A percentile compares a stretch with the other conserved stretches of the same genome.
phyloP scores from a whole-genome alignment of 2,113 vertebrate genomes.

The Syrrhaptes paradoxus region DNA sequence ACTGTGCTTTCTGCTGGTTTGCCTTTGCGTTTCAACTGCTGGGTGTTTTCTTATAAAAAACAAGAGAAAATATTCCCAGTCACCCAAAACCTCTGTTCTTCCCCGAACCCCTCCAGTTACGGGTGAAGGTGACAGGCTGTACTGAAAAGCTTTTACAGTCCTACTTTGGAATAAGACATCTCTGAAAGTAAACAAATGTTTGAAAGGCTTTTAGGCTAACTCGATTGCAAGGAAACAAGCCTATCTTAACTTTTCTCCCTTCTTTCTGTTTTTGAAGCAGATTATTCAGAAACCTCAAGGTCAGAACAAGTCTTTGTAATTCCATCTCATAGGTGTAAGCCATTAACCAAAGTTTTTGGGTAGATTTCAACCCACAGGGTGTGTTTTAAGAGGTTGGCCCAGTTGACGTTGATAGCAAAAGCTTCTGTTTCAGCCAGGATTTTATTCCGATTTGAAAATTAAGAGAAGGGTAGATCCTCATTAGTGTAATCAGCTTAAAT shows the following conservation, averaged over 20 bases:
- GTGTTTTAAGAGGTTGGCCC: not conserved
- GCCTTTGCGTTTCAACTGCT: not conserved
- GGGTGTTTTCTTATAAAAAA: not conserved
- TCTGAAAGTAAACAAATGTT: not conserved
- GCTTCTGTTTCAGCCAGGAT: conserved; percentile 25
- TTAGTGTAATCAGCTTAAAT: conserved; percentile 65
- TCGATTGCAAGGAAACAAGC: not conserved
- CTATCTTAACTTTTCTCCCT: not conserved
- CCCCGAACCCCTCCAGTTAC: not conserved
- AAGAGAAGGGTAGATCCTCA: conserved; percentile 45
- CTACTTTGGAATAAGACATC: not conserved
- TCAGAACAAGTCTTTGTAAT: not conserved
- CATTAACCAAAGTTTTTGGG: accelerated
- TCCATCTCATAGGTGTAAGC: not conserved
- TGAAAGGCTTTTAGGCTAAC: not conserved
- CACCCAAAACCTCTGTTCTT: not conserved
- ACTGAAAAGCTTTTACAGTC: not conserved
- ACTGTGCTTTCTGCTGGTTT: not conserved
- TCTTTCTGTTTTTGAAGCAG: not conserved
- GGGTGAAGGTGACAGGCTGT: not conserved
- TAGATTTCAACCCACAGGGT: not conserved
- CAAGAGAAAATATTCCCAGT: not conserved
- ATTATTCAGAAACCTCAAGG: not conserved
- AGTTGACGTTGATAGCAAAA: not conserved
- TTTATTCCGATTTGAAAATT: conserved; percentile 14